These are phyloP conservation scores for Pitangus sulphuratus DNA, from an alignment of 2,797 vertebrate species.

Conservation along the genomic window DNA sequence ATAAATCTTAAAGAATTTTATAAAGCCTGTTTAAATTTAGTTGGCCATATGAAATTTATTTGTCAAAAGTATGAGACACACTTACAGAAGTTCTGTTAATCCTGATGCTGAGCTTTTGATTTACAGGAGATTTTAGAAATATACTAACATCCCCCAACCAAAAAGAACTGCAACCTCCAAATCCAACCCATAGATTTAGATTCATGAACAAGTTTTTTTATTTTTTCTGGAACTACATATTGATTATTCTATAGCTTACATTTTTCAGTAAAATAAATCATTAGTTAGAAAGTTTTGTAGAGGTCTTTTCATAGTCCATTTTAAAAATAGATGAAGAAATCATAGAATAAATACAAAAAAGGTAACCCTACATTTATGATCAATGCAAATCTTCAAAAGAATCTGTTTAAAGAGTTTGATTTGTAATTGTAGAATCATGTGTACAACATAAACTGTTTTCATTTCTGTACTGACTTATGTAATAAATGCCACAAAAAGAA, in stretches of 20 bases:
- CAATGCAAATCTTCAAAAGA: neutral
- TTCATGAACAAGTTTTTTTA: slow-evolving; percentile 63
- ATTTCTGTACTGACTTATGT: neutral
- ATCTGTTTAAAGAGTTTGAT: neutral
- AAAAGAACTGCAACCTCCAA: neutral
- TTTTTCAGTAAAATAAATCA: slow-evolving; percentile 35
- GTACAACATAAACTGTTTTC: neutral
- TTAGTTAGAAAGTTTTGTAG: neutral
- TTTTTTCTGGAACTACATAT: slow-evolving; percentile 52
- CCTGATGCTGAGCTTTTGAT: neutral
- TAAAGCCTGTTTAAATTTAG: neutral
- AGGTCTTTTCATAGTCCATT: neutral
- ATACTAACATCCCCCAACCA: neutral
- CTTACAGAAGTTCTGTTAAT: neutral
- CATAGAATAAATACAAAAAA: slow-evolving; percentile 8
- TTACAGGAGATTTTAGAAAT: neutral
- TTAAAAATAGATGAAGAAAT: neutral
- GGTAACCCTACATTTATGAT: neutral
- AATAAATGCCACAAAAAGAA: neutral
- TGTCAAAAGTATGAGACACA: neutral
- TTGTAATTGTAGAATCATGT: neutral
- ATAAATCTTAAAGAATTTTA: neutral
- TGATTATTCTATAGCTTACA: slow-evolving; percentile 17
- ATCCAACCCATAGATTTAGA: slow-evolving; percentile 34
- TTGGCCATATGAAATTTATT: neutral